These are phyloP conservation scores for Leptobrachium ailaonicum DNA, from an alignment of 2,113 vertebrate genomes.

Conservation along the genomic window DNA sequence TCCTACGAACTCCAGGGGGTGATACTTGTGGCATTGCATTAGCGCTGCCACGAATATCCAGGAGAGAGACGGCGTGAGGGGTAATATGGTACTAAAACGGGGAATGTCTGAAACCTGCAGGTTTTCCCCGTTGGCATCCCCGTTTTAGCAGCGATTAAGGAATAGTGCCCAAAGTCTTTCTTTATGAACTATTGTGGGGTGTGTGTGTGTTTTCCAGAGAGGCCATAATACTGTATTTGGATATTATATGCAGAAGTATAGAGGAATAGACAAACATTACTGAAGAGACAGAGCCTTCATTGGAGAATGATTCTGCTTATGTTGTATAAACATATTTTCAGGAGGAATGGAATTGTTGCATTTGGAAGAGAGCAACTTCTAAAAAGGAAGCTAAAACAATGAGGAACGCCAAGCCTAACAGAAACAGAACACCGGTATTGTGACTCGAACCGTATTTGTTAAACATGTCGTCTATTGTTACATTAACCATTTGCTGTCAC, in stretches of 20 bases:
- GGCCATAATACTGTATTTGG: slow-evolving; percentile 16
- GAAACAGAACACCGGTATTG: slow-evolving; percentile 5
- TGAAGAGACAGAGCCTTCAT: background rate
- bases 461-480: no score
- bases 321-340: slow-evolving; percentile 26
- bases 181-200: background rate
- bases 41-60: no score
- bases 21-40: no score
- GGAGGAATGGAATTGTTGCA: slow-evolving; percentile 29
- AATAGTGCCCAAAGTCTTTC: background rate
- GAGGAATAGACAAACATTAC: slow-evolving; percentile 8
- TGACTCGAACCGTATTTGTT: background rate
- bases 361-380: slow-evolving; percentile 27
- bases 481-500: no score
- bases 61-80: no score
- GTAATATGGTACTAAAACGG: no score
- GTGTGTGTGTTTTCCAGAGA: background rate
- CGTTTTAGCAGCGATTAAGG: no score
- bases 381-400: slow-evolving; percentile 37
- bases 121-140: no score
- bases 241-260: background rate
- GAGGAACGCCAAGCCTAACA: slow-evolving; percentile 23
- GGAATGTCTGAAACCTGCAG: no score
- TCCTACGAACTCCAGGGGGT: no score
- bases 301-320: background rate